Evolutionary conservation across 92 coral and sea anemone species (phyloP), one percentile per base, ranked within the genome.

Genomic region (Muricea muricata): DNA sequence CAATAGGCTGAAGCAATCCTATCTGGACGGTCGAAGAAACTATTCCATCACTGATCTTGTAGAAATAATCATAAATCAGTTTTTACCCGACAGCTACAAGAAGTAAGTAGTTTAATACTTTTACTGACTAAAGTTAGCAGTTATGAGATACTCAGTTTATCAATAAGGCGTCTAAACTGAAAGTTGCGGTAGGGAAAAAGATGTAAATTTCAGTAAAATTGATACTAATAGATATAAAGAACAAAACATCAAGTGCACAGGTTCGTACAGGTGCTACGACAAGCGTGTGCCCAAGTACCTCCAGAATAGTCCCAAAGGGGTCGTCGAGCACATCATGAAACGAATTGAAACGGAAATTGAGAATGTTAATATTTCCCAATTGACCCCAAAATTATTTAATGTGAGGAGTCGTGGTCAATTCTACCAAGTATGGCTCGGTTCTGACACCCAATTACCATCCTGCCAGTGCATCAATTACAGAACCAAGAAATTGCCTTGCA

Each of bases 51-150:
- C 3, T 39, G 78, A 72, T 21, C 33, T 72, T 0, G 78, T 39
- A 5, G 78, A 72, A 11, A 39, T 72, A 1, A 39, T 72, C 9
- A 4, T 72, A 17, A 72, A 39, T 10, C 78, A 72, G 56, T 72
- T 72, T 42, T 17, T 72, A 39, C 78, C 78, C 18, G 78, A 72
- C n/a, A 72, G 78, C 45, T 72, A 72, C 33, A 72, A 72, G 56
- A 72, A 72, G 78, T 72, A 37, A n/a, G 78, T 72, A 12, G 1
- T n/a, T n/a, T n/a, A n/a, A n/a, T n/a, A n/a, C n/a, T n/a, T n/a
- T n/a, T n/a, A n/a, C n/a, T n/a, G n/a, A n/a, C n/a, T n/a, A n/a
- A n/a, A n/a, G n/a, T n/a, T n/a, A n/a, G n/a, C n/a, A n/a, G n/a
- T n/a, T n/a, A n/a, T n/a, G n/a, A n/a, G n/a, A n/a, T n/a, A n/a